Base-by-base conservation (phyloP, 2,888 invertebrate species). In the Xiphydria camelus region DNA sequence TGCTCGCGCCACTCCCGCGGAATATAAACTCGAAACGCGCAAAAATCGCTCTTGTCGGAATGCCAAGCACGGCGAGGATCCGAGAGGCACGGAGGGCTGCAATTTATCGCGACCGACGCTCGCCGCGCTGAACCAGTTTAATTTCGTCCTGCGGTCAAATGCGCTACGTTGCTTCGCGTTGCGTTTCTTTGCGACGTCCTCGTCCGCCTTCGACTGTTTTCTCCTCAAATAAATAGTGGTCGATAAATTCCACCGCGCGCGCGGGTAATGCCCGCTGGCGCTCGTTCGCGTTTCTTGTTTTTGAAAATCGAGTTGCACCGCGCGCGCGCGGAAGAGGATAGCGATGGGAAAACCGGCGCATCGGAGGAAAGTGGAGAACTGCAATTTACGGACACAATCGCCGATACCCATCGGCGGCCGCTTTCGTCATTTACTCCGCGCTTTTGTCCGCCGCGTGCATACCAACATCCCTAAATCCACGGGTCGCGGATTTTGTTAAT, bases 401-500 rank as follows among this genome's bases (percentile, higher is more conserved):
- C 10, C n/a, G 7, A 26, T 26, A 3, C 26, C 14, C 26, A 14
- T 26, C 6, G 26, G 5, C 14, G 10, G 4, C 5, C 4, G 10
- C 0, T 26, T n/a, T 26, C 6, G 10, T 26, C n/a, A 2, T 26
- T 26, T 1, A 3, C 26, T 10, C 10, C 3, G 1, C 1, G 4
- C n/a, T 26, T 26, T 26, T 26, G 10, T 25, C 6, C n/a, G 22
- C n/a, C 3, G 10, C 6, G 10, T 2, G 10, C 10, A 26, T 26
- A 26, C 14, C 26, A 26, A n/a, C 26, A n/a, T n/a, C n/a, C n/a
- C n/a, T n/a, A n/a, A n/a, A n/a, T 26, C 10, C 10, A 2, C 14
- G 26, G 14, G 10, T 6, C 10, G 14, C 5, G 20, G 40, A 40
- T 26, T 40, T 40, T 14, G 40, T 26, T 31, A 31, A 40, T 32